Evolutionary conservation across 2,888 invertebrate species (phyloP).

Genomic region (Sminthurides aquaticus): DNA sequence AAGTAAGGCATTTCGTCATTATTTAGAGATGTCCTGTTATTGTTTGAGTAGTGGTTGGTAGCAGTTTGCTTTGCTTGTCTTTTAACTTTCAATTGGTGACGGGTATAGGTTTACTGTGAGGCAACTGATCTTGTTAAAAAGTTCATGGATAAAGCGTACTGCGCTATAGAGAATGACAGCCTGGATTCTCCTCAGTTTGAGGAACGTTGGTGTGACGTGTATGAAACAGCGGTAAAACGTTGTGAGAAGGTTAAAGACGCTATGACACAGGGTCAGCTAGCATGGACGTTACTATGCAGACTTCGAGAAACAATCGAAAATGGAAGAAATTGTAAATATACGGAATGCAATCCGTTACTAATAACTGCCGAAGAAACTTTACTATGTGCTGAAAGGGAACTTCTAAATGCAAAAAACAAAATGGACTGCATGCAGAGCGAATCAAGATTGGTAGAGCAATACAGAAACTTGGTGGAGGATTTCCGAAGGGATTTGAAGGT

Average conservation of each 20-base stretch:
- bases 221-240: conserved; percentile 29
- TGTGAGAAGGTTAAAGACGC: conserved; percentile 38
- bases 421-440: conserved; percentile 39
- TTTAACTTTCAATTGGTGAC: not conserved
- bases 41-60: not conserved
- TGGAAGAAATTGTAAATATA: conserved; percentile 40
- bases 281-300: conserved; percentile 41
- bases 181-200: conserved; percentile 42
- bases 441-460: conserved; percentile 38
- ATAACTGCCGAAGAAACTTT: conserved; percentile 41
- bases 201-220: conserved; percentile 41
- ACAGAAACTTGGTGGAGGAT: conserved; percentile 37
- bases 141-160: conserved; percentile 41
- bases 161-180: conserved; percentile 39
- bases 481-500: conserved; percentile 41
- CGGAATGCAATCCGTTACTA: conserved; percentile 38
- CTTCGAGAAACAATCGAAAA: conserved; percentile 40
- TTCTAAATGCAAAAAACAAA: conserved; percentile 34
- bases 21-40: too few relatives aligned
- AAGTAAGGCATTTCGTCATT: conserved; percentile 23
- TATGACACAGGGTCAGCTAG: conserved; percentile 38
- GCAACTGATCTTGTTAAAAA: conserved; percentile 33
- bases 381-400: conserved; percentile 38
- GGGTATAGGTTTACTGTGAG: conserved; percentile 37
- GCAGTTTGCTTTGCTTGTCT: not conserved